These are phyloP conservation scores for Myrmophylax atrothorax DNA, from an alignment of 2,113 vertebrate genomes.

Conservation along the genomic window DNA sequence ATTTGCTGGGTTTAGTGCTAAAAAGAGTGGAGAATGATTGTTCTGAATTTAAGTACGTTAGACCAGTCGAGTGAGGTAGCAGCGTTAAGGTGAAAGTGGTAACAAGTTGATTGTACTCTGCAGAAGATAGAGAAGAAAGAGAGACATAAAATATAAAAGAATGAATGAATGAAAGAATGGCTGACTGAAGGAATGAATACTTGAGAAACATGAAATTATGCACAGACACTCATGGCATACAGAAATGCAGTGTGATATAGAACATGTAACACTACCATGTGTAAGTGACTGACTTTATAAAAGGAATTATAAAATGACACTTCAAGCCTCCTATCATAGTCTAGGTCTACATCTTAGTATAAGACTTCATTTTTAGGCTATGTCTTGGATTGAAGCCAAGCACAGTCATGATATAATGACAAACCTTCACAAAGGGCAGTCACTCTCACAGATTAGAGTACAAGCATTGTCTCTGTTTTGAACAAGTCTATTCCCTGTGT, in stretches of 20 bases:
- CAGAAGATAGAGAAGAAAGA: fast-evolving
- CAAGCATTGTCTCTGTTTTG: neutral
- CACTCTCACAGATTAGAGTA: neutral
- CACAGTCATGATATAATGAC: neutral
- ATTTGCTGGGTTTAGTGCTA: neutral
- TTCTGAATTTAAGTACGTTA: neutral
- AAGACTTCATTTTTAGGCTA: neutral
- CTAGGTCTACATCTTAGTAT: neutral
- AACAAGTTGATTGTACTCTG: neutral
- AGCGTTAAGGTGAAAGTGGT: neutral
- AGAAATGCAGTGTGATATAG: neutral
- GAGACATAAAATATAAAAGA: neutral
- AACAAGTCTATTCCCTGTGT: neutral
- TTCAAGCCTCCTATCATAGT: neutral
- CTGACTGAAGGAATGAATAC: neutral
- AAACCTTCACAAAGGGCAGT: neutral
- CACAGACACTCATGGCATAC: neutral
- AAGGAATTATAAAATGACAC: neutral
- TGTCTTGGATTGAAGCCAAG: neutral
- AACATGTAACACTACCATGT: neutral
- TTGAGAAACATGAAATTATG: neutral
- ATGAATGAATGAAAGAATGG: neutral
- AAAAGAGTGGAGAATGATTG: neutral
- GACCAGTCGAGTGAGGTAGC: neutral
- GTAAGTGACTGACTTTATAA: neutral